Percentiles rank a stretch among this genome's conserved stretches.
Conservation (phyloP, 2,888 invertebrate species). For the Chymomyza caudatula region DNA sequence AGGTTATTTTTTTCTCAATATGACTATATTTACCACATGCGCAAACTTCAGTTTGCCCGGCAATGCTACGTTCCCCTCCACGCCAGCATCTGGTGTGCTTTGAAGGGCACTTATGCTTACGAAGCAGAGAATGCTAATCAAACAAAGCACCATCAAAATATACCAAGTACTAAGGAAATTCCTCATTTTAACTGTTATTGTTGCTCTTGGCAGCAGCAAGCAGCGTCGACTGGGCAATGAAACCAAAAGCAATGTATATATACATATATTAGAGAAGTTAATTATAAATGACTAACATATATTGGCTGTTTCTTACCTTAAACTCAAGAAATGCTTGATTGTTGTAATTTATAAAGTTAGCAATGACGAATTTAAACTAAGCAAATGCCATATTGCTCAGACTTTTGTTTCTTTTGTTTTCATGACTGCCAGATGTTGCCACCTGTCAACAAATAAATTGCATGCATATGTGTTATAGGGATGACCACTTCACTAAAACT, state of each 20-base stretch:
- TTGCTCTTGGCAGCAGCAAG: not conserved
- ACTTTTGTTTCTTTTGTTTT: conserved; percentile 8
- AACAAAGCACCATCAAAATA: conserved; percentile 17
- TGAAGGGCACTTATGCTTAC: conserved; percentile 18
- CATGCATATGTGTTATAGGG: not conserved
- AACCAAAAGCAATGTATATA: not conserved
- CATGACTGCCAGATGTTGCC: not conserved
- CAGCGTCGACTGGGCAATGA: not conserved
- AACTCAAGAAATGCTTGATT: not conserved
- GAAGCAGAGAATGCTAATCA: conserved; percentile 21
- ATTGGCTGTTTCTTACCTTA: not conserved
- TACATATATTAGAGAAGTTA: not conserved
- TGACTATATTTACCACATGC: conserved; percentile 72
- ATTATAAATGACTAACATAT: not conserved
- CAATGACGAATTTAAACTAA: conserved; percentile 23
- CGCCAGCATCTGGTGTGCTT: conserved; percentile 13
- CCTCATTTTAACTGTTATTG: conserved; percentile 17
- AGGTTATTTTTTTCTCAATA: not conserved
- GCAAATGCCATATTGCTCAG: conserved; percentile 31
- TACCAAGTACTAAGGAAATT: not conserved
- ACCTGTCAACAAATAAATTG: not conserved
- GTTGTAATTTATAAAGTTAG: conserved; percentile 2
- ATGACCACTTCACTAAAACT: not conserved
- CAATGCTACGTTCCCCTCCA: conserved; percentile 12
- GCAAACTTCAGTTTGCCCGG: conserved; percentile 74